phyloP scores from a whole-genome alignment of 2,797 vertebrate genomes.

The Echeneis naucrates region DNA sequence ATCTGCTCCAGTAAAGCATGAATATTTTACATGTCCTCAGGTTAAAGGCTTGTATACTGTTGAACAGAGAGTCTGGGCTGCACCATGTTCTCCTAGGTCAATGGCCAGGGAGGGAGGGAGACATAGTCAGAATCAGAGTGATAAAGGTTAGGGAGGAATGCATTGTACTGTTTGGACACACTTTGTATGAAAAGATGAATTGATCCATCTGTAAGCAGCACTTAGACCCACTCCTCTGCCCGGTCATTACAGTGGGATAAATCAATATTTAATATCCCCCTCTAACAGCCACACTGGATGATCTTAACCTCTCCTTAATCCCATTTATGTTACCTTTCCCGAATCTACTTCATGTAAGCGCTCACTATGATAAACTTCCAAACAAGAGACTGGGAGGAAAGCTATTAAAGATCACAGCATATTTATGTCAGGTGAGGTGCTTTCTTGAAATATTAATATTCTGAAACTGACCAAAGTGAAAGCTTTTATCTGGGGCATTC shows the following conservation, averaged over 20 bases:
- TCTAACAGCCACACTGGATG: constrained; percentile 87
- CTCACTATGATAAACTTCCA: constrained; percentile 89
- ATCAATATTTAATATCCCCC: constrained; percentile 95
- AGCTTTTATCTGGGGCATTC: constrained; percentile 84
- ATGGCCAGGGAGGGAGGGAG: constrained; percentile 27
- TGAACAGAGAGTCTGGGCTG: constrained; percentile 52
- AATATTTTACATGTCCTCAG: constrained; percentile 84
- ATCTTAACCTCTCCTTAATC: constrained; percentile 94
- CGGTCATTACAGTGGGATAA: constrained; percentile 89
- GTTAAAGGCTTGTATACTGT: constrained; percentile 69
- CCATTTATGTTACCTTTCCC: constrained; percentile 93
- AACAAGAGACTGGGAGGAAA: constrained; percentile 86
- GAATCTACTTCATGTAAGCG: constrained; percentile 84
- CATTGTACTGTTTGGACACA: constrained; percentile 85
- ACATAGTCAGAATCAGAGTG: constrained; percentile 41
- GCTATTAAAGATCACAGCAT: constrained; percentile 83
- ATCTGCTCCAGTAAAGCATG: constrained; percentile 70
- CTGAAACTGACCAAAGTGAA: constrained; percentile 87
- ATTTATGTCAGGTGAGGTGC: constrained; percentile 88
- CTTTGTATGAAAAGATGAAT: constrained; percentile 91
- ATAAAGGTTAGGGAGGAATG: constrained; percentile 70
- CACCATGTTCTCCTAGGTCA: constrained; percentile 57
- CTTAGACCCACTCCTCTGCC: constrained; percentile 89
- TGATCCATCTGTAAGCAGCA: constrained; percentile 90
- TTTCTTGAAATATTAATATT: constrained; percentile 88